These are phyloP conservation scores for Ochotona curzoniae DNA, from an alignment of 2,113 vertebrate genomes.

Conservation along the genomic window DNA sequence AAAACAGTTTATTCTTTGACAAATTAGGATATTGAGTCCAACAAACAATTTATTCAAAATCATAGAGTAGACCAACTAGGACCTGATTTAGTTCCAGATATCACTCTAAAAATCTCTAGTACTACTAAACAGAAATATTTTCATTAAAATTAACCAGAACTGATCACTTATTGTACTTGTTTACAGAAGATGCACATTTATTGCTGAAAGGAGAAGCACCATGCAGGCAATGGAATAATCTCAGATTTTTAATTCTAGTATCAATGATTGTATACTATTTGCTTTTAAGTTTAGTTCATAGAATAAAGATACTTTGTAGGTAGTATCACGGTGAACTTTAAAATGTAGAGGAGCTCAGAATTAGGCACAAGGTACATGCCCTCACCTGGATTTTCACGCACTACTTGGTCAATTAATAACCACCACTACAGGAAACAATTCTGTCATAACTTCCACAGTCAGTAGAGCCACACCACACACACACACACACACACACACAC, in stretches of 20 bases:
- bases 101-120: not conserved
- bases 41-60: not conserved
- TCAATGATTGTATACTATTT: not conserved
- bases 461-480: not conserved
- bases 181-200: not conserved
- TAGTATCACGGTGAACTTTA: not conserved
- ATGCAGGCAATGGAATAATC: not conserved
- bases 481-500: too few species aligned
- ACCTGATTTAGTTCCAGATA: not conserved
- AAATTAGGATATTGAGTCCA: slow-evolving; percentile 6
- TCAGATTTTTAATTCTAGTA: not conserved
- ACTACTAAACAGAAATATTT: not conserved
- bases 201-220: not conserved
- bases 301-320: not conserved
- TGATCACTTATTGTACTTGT: not conserved
- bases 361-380: not conserved
- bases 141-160: not conserved
- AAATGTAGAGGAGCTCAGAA: not conserved
- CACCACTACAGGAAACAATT: too few species aligned
- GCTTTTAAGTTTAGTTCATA: not conserved
- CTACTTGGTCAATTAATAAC: not conserved
- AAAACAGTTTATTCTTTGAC: not conserved
- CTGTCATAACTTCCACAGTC: too few species aligned
- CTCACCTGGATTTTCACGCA: not conserved
- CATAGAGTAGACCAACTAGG: not conserved